phyloP scores from a whole-genome alignment of 2,888 invertebrate genomes.

The Pogonocherus hispidulus region DNA sequence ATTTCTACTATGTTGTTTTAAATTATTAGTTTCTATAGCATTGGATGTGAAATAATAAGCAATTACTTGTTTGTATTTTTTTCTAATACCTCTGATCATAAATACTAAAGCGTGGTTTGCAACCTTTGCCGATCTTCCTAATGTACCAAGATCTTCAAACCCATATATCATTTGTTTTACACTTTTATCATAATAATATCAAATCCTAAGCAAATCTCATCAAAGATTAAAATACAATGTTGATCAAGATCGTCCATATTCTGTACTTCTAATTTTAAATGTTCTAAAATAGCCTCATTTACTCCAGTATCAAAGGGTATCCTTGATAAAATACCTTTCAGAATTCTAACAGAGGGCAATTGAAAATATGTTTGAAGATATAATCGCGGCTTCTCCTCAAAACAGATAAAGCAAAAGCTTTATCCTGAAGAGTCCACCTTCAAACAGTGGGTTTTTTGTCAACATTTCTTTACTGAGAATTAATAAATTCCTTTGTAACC shows the following conservation, averaged over 20 bases:
- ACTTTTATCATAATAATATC: constrained; percentile 42
- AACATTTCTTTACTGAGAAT: constrained; percentile 1
- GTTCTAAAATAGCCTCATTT: constrained; percentile 36
- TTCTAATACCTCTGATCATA: constrained; percentile 18
- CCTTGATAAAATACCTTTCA: neutral
- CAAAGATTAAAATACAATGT: constrained; percentile 48
- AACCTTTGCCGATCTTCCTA: constrained; percentile 14
- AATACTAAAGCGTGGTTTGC: constrained; percentile 29
- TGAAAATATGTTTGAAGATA: neutral
- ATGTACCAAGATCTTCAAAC: constrained; percentile 45
- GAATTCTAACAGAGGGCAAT: neutral
- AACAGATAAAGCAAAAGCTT: neutral
- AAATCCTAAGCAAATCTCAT: constrained; percentile 29
- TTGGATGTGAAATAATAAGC: constrained; percentile 32
- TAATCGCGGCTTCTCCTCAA: neutral
- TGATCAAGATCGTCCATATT: constrained; percentile 44
- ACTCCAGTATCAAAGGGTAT: constrained; percentile 47
- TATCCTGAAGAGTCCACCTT: neutral
- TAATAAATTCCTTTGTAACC: neutral
- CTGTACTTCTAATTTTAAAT: constrained; percentile 35
- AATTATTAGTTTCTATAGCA: constrained; percentile 2
- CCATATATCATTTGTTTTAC: constrained; percentile 37
- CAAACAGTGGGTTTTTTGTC: neutral
- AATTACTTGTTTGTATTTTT: constrained; percentile 26
- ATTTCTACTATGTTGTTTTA: neutral